Evolutionary conservation across 2,888 invertebrate species (phyloP).

Genomic region (Pheosia gnoma): DNA sequence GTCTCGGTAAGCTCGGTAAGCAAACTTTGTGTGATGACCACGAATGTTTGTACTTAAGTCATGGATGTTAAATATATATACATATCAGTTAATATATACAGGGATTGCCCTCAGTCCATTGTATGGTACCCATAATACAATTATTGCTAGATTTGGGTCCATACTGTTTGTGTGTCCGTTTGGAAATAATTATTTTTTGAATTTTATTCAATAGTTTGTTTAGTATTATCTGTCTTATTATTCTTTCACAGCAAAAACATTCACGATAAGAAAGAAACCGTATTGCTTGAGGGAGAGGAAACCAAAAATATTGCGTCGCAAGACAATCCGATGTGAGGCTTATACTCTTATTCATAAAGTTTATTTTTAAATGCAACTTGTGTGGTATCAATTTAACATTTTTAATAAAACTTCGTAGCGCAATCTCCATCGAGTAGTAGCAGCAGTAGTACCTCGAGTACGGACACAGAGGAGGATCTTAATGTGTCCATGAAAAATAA

Average conservation of each 20-base stretch:
- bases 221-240: neutral
- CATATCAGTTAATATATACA: too few relatives aligned
- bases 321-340: slow-evolving; percentile 78
- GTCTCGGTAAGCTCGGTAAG: too few relatives aligned
- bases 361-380: slow-evolving; percentile 2
- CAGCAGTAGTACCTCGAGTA: slow-evolving; percentile 69
- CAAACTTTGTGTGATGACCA: too few relatives aligned
- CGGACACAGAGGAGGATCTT: slow-evolving; percentile 77
- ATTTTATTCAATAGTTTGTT: too few relatives aligned
- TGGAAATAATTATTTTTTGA: too few relatives aligned
- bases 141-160: too few relatives aligned
- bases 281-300: slow-evolving; percentile 79
- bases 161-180: too few relatives aligned
- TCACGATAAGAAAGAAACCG: slow-evolving; percentile 78
- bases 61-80: too few relatives aligned
- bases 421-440: slow-evolving; percentile 74
- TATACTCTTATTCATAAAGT: neutral
- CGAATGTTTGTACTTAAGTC: too few relatives aligned
- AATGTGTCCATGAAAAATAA: slow-evolving; percentile 83
- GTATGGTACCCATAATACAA: too few relatives aligned
- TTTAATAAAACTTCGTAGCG: slow-evolving; percentile 49
- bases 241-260: slow-evolving; percentile 72
- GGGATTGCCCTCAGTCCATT: too few relatives aligned
- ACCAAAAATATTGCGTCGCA: slow-evolving; percentile 77
- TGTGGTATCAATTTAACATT: neutral